These are phyloP conservation scores for Heliothis subflexa DNA, from an alignment of 1,140 invertebrate species.

Conservation along the genomic window DNA sequence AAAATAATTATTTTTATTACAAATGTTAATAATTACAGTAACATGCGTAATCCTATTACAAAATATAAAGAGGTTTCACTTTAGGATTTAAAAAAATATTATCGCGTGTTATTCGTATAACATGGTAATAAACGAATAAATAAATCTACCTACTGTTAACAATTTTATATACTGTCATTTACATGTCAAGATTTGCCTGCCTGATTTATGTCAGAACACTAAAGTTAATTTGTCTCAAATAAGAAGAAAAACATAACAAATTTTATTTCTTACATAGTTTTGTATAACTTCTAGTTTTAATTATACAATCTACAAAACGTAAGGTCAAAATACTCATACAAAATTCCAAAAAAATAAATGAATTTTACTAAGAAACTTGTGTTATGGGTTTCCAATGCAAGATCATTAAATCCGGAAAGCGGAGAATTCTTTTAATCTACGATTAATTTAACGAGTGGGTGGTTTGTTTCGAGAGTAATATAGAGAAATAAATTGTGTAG, in stretches of 20 bases:
- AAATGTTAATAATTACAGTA: background rate
- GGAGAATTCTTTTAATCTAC: background rate
- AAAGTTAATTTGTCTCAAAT: background rate
- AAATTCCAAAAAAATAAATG: constrained; percentile 3
- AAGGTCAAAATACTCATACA: background rate
- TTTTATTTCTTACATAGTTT: too few relatives aligned
- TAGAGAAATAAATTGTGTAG: too few relatives aligned
- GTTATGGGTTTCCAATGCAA: background rate
- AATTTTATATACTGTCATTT: too few relatives aligned
- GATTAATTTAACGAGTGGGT: background rate
- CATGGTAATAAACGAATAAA: too few relatives aligned
- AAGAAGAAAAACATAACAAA: too few relatives aligned
- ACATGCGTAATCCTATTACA: constrained; percentile 3
- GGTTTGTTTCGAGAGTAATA: too few relatives aligned
- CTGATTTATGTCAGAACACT: background rate
- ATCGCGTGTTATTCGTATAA: too few relatives aligned
- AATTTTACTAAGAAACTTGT: constrained; percentile 6
- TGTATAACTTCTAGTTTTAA: background rate
- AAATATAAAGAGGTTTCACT: background rate
- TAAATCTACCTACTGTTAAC: too few relatives aligned
- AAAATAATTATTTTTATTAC: constrained; percentile 41
- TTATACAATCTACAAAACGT: background rate
- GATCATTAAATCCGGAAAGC: background rate
- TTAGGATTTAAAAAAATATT: too few relatives aligned
- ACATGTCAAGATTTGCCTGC: too few relatives aligned